A percentile compares a stretch with the other conserved stretches of the same genome.
These are phyloP conservation scores for Drosophila limbata DNA, from an alignment of 2,888 invertebrate species.

Conservation along the genomic window DNA sequence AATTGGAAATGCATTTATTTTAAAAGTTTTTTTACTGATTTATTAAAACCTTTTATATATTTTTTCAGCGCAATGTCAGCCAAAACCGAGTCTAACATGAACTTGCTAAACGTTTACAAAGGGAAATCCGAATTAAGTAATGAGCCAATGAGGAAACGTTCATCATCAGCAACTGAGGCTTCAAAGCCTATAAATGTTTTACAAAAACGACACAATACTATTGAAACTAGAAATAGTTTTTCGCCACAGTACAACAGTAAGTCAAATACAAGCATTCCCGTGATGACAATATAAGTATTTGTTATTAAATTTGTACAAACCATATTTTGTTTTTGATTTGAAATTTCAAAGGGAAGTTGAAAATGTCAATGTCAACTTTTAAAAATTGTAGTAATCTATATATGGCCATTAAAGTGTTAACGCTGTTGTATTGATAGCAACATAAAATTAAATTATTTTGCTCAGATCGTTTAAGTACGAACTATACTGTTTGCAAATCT, in stretches of 20 bases:
- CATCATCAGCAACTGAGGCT: slow-evolving; percentile 90
- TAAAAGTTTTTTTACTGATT: not conserved
- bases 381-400: not conserved
- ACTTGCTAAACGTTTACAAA: slow-evolving; percentile 61
- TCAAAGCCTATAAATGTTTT: slow-evolving; percentile 88
- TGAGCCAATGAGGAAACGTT: slow-evolving; percentile 89
- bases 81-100: slow-evolving; percentile 87
- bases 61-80: slow-evolving; percentile 78
- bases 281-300: slow-evolving; percentile 8
- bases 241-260: slow-evolving; percentile 83
- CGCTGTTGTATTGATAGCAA: too few species aligned
- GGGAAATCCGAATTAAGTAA: slow-evolving; percentile 50
- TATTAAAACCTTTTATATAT: not conserved
- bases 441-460: too few species aligned
- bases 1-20: too few species aligned
- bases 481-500: too few species aligned
- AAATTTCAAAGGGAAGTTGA: not conserved
- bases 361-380: not conserved
- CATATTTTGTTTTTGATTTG: not conserved
- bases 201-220: slow-evolving; percentile 88
- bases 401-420: not conserved
- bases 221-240: slow-evolving; percentile 85
- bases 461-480: too few species aligned
- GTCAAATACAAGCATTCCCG: slow-evolving; percentile 17
- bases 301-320: slow-evolving; percentile 4